Evolutionary conservation across 2,113 vertebrate species (phyloP).

Genomic region (Scolopax mira): DNA sequence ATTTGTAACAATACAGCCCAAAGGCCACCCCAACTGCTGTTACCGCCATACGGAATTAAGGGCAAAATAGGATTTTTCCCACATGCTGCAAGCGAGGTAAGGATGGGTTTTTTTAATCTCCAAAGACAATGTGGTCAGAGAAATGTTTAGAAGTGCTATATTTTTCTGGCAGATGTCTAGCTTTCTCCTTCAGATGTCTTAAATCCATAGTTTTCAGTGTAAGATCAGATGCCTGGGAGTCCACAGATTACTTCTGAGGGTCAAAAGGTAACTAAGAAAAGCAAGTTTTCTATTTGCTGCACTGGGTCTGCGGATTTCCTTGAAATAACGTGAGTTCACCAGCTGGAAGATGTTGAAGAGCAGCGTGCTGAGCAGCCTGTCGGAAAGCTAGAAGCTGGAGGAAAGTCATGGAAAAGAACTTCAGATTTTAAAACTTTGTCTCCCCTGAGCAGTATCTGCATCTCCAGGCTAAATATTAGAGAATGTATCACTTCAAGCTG

Average conservation of each 20-base stretch:
- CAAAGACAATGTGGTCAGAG: not conserved
- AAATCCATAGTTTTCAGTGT: not conserved
- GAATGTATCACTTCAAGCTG: not conserved
- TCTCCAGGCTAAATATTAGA: not conserved
- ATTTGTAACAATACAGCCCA: not conserved
- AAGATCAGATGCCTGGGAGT: not conserved
- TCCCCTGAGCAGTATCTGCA: not conserved
- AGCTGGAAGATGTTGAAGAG: not conserved
- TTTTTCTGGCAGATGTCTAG: not conserved
- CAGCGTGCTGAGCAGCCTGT: not conserved
- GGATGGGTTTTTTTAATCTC: not conserved
- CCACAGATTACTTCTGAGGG: not conserved
- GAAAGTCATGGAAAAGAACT: not conserved
- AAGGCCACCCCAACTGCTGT: not conserved
- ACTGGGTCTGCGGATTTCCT: not conserved
- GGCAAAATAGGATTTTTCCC: not conserved
- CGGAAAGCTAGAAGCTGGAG: not conserved
- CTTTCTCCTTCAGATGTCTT: not conserved
- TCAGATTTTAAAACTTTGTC: not conserved
- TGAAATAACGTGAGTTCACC: not conserved
- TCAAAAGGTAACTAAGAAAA: slow-evolving; percentile 8
- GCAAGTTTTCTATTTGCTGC: not conserved
- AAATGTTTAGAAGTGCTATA: not conserved
- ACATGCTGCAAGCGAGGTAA: not conserved
- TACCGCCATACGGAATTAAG: not conserved